Conservation (phyloP, 2,113 vertebrate species). For the Zeus faber region DNA sequence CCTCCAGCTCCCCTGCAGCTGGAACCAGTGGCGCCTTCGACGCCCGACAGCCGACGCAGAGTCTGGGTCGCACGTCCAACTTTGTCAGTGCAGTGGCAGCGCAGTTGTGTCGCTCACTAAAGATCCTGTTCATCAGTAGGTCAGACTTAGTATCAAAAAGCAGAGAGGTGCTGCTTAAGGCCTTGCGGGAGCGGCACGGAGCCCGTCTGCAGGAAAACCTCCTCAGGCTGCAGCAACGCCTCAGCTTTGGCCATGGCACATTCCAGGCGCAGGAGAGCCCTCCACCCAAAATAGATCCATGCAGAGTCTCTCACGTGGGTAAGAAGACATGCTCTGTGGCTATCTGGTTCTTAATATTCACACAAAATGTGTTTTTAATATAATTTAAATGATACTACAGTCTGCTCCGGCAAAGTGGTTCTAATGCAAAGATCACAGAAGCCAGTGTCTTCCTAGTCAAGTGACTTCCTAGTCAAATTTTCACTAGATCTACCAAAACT, state of each 20-base stretch:
- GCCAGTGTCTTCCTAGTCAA: too few relatives aligned
- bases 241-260: slow-evolving; percentile 1
- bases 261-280: slow-evolving; percentile 1
- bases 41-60: slow-evolving; percentile 1
- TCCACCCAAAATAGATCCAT: slow-evolving; percentile 7
- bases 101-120: slow-evolving; percentile 59
- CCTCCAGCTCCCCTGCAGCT: slow-evolving; percentile 9
- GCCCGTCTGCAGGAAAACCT: slow-evolving; percentile 64
- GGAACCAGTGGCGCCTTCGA: slow-evolving; percentile 8
- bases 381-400: too few relatives aligned
- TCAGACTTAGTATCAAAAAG: slow-evolving; percentile 69
- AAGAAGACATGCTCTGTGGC: too few relatives aligned
- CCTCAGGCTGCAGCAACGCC: slow-evolving; percentile 17
- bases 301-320: not conserved
- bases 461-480: too few relatives aligned
- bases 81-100: slow-evolving; percentile 49
- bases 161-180: slow-evolving; percentile 63
- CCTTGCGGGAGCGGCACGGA: slow-evolving; percentile 69
- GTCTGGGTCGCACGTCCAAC: not conserved
- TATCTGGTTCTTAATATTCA: too few relatives aligned
- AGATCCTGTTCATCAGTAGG: slow-evolving; percentile 53
- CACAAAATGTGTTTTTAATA: too few relatives aligned
- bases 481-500: too few relatives aligned
- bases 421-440: too few relatives aligned
- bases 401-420: too few relatives aligned